Percentiles rank a stretch among this genome's conserved stretches.
phyloP scores from a whole-genome alignment of 2,888 invertebrate genomes.

The Hypomecis atomaria region DNA sequence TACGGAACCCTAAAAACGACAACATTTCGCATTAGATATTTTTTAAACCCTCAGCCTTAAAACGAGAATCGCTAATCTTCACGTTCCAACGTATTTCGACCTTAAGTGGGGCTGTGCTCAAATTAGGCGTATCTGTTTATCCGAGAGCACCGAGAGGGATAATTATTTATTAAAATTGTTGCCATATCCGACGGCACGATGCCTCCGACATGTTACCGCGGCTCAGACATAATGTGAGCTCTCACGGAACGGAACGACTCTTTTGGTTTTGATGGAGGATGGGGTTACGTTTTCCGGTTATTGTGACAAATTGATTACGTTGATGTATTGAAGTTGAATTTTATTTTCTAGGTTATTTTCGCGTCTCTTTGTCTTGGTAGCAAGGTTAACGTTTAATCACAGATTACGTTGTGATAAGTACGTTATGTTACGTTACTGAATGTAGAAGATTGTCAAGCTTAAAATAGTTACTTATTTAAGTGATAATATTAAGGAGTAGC shows the following conservation, averaged over 20 bases:
- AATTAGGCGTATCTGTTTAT: conserved; percentile 70
- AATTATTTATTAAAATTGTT: conserved; percentile 81
- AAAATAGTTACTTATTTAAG: too few species aligned
- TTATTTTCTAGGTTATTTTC: not conserved
- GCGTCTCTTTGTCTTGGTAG: too few species aligned
- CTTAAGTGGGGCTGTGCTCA: conserved; percentile 44
- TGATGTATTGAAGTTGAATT: not conserved
- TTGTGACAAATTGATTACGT: conserved; percentile 8
- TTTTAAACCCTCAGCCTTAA: conserved; percentile 7
- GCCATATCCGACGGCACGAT: conserved; percentile 54
- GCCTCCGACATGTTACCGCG: conserved; percentile 19
- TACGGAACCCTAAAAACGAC: too few species aligned
- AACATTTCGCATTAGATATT: not conserved
- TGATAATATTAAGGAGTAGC: too few species aligned
- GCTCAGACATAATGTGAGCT: conserved; percentile 9
- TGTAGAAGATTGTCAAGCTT: too few species aligned
- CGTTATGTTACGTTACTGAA: too few species aligned
- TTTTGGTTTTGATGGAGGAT: conserved; percentile 6
- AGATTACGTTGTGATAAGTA: too few species aligned
- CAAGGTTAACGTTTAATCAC: too few species aligned
- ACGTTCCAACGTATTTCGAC: conserved; percentile 10
- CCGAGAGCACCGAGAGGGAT: conserved; percentile 59
- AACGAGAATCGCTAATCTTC: conserved; percentile 4
- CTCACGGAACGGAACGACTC: conserved; percentile 10
- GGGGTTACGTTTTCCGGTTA: conserved; percentile 5